phyloP scores from a whole-genome alignment of 2,113 vertebrate genomes.

The Chionomys nivalis region DNA sequence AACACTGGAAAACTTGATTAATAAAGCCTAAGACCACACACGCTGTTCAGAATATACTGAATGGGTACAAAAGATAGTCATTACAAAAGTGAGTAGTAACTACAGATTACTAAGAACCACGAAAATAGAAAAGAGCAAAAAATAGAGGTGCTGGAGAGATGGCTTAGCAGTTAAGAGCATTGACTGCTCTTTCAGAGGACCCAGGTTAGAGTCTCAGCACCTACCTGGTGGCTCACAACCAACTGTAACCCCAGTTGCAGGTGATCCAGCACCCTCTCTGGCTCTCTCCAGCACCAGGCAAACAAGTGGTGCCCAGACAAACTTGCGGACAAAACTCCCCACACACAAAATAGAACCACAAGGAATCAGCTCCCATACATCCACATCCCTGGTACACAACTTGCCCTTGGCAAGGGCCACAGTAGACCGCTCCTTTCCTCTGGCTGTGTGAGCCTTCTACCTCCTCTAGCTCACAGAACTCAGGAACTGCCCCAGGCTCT shows the following conservation, averaged over 20 bases:
- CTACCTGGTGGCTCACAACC: background rate
- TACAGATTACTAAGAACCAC: constrained; percentile 10
- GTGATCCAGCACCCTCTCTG: background rate
- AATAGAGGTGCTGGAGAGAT: background rate
- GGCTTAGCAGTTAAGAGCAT: background rate
- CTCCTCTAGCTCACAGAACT: background rate
- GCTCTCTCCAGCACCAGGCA: background rate
- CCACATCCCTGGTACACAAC: background rate
- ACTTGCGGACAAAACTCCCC: background rate
- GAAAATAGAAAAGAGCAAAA: background rate
- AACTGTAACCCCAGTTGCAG: background rate
- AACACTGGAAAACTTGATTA: constrained; percentile 24
- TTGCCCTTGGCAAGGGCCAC: background rate
- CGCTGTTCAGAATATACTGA: background rate
- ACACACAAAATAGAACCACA: background rate
- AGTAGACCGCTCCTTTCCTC: background rate
- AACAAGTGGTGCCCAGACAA: background rate
- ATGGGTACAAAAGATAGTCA: background rate
- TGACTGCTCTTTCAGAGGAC: background rate
- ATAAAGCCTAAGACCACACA: background rate
- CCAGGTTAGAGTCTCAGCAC: background rate
- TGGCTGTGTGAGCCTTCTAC: background rate
- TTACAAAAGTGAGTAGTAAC: background rate
- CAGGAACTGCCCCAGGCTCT: background rate
- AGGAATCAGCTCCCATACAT: background rate